Evolutionary conservation across 2,888 invertebrate species (phyloP).

Genomic region (Branchinecta sandiegonensis): DNA sequence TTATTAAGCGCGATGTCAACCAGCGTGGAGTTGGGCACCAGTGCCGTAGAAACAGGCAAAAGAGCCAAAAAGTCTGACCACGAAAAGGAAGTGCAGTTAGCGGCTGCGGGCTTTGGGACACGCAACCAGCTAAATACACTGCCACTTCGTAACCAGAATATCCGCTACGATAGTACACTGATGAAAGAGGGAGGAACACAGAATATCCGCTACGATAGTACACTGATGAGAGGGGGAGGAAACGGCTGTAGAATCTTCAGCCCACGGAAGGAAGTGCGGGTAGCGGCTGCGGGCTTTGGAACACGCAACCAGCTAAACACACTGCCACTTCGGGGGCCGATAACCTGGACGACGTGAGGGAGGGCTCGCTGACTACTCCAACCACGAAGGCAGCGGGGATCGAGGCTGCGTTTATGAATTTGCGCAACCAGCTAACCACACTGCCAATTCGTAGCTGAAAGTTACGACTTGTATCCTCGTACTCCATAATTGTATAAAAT

Average conservation of each 20-base stretch:
- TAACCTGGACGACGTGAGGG: not conserved
- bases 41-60: no score
- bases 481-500: not conserved
- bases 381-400: not conserved
- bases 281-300: not conserved
- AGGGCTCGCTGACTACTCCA: not conserved
- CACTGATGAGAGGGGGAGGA: not conserved
- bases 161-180: not conserved
- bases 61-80: not conserved
- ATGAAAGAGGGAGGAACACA: not conserved
- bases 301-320: constrained; percentile 11
- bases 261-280: not conserved
- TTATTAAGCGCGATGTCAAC: no score
- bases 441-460: constrained; percentile 8
- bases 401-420: not conserved
- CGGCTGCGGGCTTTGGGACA: not conserved
- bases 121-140: constrained; percentile 15
- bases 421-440: constrained; percentile 14
- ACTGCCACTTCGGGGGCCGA: constrained; percentile 8
- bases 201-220: not conserved
- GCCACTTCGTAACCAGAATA: not conserved
- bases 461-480: not conserved
- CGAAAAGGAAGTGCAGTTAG: not conserved
- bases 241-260: not conserved
- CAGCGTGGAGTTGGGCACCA: no score